phyloP scores from a whole-genome alignment of 1,140 invertebrate genomes.

The Eurosta solidaginis region DNA sequence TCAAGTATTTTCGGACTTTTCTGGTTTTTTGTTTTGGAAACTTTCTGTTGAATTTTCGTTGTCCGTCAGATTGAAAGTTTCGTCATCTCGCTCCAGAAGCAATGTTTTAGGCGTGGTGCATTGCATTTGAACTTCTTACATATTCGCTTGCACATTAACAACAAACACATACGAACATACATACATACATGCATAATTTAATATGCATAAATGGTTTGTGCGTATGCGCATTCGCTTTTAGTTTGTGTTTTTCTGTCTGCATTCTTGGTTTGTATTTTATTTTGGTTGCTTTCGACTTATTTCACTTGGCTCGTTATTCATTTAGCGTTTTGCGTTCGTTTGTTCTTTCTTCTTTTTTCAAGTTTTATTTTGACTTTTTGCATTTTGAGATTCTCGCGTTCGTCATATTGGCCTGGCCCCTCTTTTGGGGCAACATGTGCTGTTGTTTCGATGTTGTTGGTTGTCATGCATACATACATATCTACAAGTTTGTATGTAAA shows the following conservation, averaged over 20 bases:
- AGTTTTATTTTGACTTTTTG: not conserved
- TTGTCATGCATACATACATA: too few species aligned
- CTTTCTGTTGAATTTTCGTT: not conserved
- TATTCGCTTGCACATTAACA: too few species aligned
- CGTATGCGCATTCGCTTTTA: not conserved
- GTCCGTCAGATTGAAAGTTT: not conserved
- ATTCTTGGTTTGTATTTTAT: not conserved
- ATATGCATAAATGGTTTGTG: too few species aligned
- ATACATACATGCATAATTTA: too few species aligned
- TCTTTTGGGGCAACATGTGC: not conserved
- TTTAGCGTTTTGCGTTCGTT: not conserved
- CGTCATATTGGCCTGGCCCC: not conserved
- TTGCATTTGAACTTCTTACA: not conserved
- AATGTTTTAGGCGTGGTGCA: too few species aligned
- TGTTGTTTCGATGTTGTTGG: not conserved
- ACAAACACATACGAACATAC: too few species aligned
- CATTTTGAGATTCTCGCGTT: not conserved
- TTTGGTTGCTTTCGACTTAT: not conserved
- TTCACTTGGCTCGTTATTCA: not conserved
- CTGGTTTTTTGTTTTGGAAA: not conserved
- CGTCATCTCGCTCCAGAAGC: not conserved
- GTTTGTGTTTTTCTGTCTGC: too few species aligned
- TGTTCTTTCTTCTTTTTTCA: not conserved
- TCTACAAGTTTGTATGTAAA: not conserved
- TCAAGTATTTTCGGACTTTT: not conserved